A percentile compares a stretch with the other conserved stretches of the same genome.
phyloP scores from a whole-genome alignment of 2,888 invertebrate species.

The Tenodera sinensis region DNA sequence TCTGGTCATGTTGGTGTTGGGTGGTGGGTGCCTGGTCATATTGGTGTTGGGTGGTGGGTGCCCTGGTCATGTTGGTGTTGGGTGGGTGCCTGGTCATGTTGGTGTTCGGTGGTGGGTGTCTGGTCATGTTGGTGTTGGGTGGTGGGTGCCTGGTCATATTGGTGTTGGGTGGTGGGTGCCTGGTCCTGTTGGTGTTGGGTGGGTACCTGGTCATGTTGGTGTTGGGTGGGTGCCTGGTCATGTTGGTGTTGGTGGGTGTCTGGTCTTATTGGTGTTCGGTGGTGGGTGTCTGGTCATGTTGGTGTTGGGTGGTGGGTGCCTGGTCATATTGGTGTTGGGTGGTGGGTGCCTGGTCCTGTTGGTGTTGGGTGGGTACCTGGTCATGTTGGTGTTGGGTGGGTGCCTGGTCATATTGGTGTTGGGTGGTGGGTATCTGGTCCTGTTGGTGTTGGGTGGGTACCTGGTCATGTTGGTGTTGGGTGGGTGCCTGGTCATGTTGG shows the following conservation, averaged over 20 bases:
- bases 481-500: background rate
- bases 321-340: conserved; percentile 29
- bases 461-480: conserved; percentile 25
- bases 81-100: background rate
- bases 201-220: background rate
- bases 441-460: conserved; percentile 28
- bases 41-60: conserved; percentile 30
- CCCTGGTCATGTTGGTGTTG: conserved; percentile 25
- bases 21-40: background rate
- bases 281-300: background rate
- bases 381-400: conserved; percentile 28
- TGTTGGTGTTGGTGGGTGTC: conserved; percentile 25
- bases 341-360: background rate
- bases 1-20: no score
- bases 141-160: background rate
- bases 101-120: conserved; percentile 30
- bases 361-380: conserved; percentile 25
- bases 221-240: conserved; percentile 28
- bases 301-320: background rate
- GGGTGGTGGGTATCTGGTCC: background rate
- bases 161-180: conserved; percentile 30
- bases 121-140: no score
- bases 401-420: no score
- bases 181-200: conserved; percentile 25
- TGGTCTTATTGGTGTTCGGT: conserved; percentile 31